Percentiles rank a stretch among this genome's conserved stretches.
Evolutionary conservation across 2,797 vertebrate genomes (phyloP).

Genomic region (Scolopax bukidnonensis): DNA sequence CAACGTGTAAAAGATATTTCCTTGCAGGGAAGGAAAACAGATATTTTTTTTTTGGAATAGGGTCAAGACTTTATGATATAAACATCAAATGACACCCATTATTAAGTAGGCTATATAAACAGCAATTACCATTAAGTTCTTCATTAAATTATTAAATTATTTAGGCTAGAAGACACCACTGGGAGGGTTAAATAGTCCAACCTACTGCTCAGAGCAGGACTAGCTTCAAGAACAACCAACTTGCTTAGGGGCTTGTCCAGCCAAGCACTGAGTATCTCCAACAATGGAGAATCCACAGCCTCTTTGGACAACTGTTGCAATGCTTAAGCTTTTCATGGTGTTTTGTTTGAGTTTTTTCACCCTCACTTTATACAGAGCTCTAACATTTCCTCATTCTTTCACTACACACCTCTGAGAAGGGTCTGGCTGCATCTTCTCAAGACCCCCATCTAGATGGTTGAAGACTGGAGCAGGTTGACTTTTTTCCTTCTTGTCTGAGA

Average conservation of each 20-base stretch:
- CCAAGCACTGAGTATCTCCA: not conserved
- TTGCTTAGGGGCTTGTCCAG: not conserved
- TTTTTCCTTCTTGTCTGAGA: not conserved
- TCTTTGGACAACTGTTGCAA: not conserved
- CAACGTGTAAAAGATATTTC: not conserved
- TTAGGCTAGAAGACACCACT: not conserved
- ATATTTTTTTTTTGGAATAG: not conserved
- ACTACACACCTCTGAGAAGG: not conserved
- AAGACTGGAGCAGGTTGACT: accelerated
- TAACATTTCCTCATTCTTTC: not conserved
- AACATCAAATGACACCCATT: not conserved
- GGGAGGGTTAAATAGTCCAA: not conserved
- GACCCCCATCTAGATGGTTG: accelerated
- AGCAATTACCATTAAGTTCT: not conserved
- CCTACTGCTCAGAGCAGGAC: not conserved
- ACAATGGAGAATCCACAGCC: not conserved
- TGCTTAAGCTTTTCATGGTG: not conserved
- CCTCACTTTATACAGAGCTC: not conserved
- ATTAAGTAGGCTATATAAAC: not conserved
- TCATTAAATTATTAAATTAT: not conserved
- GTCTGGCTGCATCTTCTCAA: not conserved
- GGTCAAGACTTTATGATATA: not conserved
- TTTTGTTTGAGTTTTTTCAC: not conserved
- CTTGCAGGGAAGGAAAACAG: not conserved
- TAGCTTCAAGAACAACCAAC: not conserved